phyloP scores from a whole-genome alignment of 2,113 vertebrate species.

The Aegotheles bennettii region DNA sequence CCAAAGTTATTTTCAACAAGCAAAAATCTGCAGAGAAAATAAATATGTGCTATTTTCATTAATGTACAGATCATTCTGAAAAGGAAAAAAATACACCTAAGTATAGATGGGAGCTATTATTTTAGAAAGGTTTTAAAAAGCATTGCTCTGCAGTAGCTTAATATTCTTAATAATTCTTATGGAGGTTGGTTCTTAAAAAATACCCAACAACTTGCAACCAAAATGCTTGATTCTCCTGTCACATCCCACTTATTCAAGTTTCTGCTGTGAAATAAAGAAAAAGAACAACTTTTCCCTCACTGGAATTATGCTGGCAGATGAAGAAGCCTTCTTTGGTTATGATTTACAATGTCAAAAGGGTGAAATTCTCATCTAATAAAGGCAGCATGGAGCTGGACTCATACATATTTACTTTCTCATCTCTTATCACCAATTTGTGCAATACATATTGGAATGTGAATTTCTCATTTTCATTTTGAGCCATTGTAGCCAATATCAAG shows the following conservation, averaged over 20 bases:
- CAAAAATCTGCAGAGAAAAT: slow-evolving; percentile 5
- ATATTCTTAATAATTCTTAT: background rate
- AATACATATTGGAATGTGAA: background rate
- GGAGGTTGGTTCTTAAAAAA: background rate
- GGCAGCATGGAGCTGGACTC: background rate
- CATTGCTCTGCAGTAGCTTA: background rate
- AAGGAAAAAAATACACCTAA: background rate
- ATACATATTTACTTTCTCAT: background rate
- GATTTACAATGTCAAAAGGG: background rate
- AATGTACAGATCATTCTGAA: background rate
- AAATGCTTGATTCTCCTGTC: slow-evolving; percentile 12
- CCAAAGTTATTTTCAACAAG: background rate
- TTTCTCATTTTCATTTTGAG: background rate
- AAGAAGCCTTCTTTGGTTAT: background rate
- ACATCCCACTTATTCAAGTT: background rate
- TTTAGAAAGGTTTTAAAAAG: slow-evolving; percentile 24
- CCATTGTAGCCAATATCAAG: background rate
- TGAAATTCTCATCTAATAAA: background rate
- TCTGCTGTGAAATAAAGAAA: background rate
- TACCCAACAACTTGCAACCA: background rate
- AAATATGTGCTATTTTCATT: background rate
- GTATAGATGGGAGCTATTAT: background rate
- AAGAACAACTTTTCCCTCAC: background rate
- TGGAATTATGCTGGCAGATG: background rate
- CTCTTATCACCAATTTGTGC: background rate